phyloP scores from a whole-genome alignment of 1,140 invertebrate species.

The Vollenhovia emeryi region DNA sequence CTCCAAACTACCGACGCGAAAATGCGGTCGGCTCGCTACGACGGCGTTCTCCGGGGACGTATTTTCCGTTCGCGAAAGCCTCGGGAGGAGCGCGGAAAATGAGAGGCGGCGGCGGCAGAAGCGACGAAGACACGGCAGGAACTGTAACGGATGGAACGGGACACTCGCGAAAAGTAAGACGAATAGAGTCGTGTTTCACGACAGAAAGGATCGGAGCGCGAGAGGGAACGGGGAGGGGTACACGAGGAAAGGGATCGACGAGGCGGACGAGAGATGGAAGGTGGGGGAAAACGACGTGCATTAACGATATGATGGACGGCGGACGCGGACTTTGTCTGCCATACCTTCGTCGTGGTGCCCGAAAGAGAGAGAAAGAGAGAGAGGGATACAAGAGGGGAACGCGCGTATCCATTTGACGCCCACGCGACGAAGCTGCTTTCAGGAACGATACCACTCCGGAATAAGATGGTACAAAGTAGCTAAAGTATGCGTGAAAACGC shows the following conservation, averaged over 20 bases:
- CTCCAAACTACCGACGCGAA: conserved; percentile 49
- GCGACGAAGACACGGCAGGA: conserved; percentile 28
- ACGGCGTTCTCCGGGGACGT: conserved; percentile 33
- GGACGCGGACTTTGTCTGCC: conserved; percentile 71
- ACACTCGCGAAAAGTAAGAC: conserved; percentile 51
- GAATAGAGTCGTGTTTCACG: conserved; percentile 66
- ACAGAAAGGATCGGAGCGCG: conserved; percentile 31
- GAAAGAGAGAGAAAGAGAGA: conserved; percentile 44
- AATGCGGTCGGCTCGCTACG: conserved; percentile 33
- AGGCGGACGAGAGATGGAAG: conserved; percentile 22
- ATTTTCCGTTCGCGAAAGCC: conserved; percentile 40
- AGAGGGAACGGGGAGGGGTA: conserved; percentile 29
- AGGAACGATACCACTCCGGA: conserved; percentile 24
- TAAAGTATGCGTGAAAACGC: conserved; percentile 14
- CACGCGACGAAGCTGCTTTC: conserved; percentile 61
- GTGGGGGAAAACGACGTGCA: conserved; percentile 72
- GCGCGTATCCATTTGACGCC: conserved; percentile 65
- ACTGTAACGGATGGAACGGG: conserved; percentile 4
- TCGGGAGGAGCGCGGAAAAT: conserved; percentile 30
- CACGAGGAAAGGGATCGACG: neutral
- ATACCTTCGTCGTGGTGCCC: conserved; percentile 65
- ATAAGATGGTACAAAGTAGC: neutral
- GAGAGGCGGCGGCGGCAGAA: neutral
- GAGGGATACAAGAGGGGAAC: conserved; percentile 6
- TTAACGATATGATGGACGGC: conserved; percentile 76